These are phyloP conservation scores for Drosophila arawakana DNA, from an alignment of 1,140 invertebrate species.

Conservation along the genomic window DNA sequence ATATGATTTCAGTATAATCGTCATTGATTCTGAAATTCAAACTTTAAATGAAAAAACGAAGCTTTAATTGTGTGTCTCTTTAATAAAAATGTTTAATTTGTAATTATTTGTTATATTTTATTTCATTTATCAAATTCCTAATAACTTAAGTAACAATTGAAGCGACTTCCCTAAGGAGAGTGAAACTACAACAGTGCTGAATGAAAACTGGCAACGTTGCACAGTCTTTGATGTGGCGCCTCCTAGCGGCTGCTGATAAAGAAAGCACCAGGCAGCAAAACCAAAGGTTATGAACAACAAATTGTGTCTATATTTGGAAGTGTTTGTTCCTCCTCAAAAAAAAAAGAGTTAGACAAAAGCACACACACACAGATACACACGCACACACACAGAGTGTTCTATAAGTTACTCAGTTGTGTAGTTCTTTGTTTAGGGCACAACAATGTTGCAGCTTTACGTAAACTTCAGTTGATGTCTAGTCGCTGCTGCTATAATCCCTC, in stretches of 20 bases:
- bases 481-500: slow-evolving; percentile 1
- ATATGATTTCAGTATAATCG: no score
- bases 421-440: background rate
- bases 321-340: background rate
- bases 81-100: no score
- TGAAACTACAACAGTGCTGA: slow-evolving; percentile 32
- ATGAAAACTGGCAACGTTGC: slow-evolving; percentile 50
- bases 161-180: slow-evolving; percentile 20
- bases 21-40: no score
- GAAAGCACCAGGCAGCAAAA: background rate
- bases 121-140: no score
- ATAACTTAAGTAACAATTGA: no score
- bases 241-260: slow-evolving; percentile 4
- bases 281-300: slow-evolving; percentile 8
- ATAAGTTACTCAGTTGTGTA: background rate
- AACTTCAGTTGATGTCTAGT: slow-evolving; percentile 54
- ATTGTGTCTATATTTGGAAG: background rate
- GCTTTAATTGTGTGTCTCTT: no score
- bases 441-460: slow-evolving; percentile 39
- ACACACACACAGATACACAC: slow-evolving; percentile 1
- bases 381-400: slow-evolving; percentile 1
- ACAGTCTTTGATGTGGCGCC: slow-evolving; percentile 5
- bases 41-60: no score
- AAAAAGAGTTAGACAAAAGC: slow-evolving; percentile 3
- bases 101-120: no score